These are phyloP conservation scores for Narcine bancroftii DNA, from an alignment of 2,113 vertebrate species.

Conservation along the genomic window DNA sequence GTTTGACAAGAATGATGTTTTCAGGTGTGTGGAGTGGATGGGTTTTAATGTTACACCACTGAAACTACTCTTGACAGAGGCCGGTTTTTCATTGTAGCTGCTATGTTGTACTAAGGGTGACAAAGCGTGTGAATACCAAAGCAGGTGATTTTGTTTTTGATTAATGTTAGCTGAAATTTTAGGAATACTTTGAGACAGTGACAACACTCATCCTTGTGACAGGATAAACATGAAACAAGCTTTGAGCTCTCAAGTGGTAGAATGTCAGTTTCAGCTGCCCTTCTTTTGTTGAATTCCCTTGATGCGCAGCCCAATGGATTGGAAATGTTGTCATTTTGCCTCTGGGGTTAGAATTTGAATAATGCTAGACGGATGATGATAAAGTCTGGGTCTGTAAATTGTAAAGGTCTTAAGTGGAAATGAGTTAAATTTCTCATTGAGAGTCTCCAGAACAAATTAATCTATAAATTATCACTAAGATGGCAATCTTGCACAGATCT, in stretches of 20 bases:
- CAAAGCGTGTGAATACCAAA: not conserved
- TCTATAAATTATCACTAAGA: not conserved
- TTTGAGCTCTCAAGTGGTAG: not conserved
- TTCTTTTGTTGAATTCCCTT: not conserved
- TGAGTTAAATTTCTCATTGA: not conserved
- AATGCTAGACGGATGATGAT: not conserved
- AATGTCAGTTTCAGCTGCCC: not conserved
- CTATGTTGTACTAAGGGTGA: not conserved
- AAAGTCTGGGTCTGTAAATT: not conserved
- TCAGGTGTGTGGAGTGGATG: not conserved
- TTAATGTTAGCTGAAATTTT: not conserved
- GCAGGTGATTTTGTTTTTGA: not conserved
- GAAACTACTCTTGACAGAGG: not conserved
- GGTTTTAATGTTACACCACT: slow-evolving; percentile 15
- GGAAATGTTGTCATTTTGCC: not conserved
- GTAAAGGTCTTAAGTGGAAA: slow-evolving; percentile 29
- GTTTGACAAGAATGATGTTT: slow-evolving; percentile 28
- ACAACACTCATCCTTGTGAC: not conserved
- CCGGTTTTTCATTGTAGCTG: too few relatives aligned
- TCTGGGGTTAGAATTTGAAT: slow-evolving; percentile 9
- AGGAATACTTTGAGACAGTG: not conserved
- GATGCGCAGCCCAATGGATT: not conserved
- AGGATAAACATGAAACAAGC: not conserved
- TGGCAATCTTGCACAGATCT: not conserved
- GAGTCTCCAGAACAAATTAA: not conserved